Percentiles rank a stretch among this genome's conserved stretches.
Evolutionary conservation across 1,140 invertebrate genomes (phyloP).

Genomic region (Zaprionus lachaisei): DNA sequence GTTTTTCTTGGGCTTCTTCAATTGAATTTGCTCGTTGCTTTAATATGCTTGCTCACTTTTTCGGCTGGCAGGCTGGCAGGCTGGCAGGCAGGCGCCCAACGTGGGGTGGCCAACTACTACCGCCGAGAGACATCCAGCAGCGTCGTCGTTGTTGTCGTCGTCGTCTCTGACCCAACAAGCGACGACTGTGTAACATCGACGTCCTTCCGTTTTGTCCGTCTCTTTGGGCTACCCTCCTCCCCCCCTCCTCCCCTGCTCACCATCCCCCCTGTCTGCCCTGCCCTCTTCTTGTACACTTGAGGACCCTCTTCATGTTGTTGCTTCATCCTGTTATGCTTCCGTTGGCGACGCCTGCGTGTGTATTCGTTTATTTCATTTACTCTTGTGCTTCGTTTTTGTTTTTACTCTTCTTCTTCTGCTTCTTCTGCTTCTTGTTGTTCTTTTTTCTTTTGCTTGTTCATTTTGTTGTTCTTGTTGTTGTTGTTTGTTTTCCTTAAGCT

Average conservation of each 20-base stretch:
- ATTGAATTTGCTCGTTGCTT: conserved; percentile 40
- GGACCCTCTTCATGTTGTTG: background rate
- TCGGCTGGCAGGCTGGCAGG: background rate
- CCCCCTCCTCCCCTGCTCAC: background rate
- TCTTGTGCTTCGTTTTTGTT: conserved; percentile 1
- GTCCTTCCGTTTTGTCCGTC: conserved; percentile 40
- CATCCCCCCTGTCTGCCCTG: background rate
- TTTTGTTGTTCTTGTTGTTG: conserved; percentile 16
- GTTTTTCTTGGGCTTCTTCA: conserved; percentile 24
- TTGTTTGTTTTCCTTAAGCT: background rate
- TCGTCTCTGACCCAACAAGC: conserved; percentile 5
- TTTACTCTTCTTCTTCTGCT: too few relatives aligned
- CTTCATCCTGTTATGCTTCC: conserved; percentile 23
- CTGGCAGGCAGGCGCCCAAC: background rate
- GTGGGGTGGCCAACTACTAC: background rate
- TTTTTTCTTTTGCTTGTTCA: background rate
- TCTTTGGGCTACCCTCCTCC: too few relatives aligned
- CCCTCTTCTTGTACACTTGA: background rate
- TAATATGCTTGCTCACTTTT: conserved; percentile 42
- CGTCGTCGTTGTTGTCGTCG: background rate
- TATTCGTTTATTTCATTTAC: conserved; percentile 5
- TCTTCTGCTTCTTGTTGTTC: background rate
- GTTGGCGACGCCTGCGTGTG: conserved; percentile 52
- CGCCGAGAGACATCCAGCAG: background rate
- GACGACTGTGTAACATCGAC: conserved; percentile 10